Evolutionary conservation across 2,797 vertebrate species (phyloP), one percentile per base, ranked within the genome.

Genomic region (Pipistrellus nathusii): DNA sequence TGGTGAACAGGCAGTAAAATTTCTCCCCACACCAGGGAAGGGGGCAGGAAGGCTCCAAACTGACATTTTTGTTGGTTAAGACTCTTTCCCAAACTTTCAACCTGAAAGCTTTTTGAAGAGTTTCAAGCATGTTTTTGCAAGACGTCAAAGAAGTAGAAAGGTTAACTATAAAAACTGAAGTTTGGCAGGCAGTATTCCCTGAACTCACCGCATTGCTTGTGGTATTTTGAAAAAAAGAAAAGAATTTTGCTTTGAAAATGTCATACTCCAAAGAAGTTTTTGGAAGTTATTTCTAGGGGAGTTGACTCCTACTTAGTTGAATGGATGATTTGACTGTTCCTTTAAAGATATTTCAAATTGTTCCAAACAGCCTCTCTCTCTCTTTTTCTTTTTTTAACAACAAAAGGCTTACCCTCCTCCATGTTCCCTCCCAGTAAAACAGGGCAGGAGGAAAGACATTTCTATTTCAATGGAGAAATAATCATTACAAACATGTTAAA

Each of bases 231-330:
- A 93, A 90, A 90, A 96, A 95, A 91, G 94, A 92, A 94, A 95
- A 96, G 96, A 97, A 95, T 96, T 97, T 95, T 83, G 55, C 97
- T 96, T 97, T 97, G 96, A 97, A 97, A 97, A 97, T 96, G 95
- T 94, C 96, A 96, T 93, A 95, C 93, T 96, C 93, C 91, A 93
- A 94, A 96, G 96, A 93, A 95, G 94, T 94, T 96, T 94, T 93
- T 95, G 83, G 89, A 95, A 97, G 86, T 94, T 95, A 94, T 97
- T 95, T 97, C 95, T 97, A 95, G 88, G 92, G 86, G 92, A 97
- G 93, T 94, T 95, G 95, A 96, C 95, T 97, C 92, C 90, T 92
- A 85, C 95, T 95, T 96, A 93, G 94, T 84, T 95, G 97, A 97
- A 89, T 46, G 94, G 93, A 77, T 96, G 92, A 94, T 94, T 86